Percentiles rank a stretch among this genome's conserved stretches.
Conservation (phyloP, 2,888 invertebrate species). For the Arge pagana region DNA sequence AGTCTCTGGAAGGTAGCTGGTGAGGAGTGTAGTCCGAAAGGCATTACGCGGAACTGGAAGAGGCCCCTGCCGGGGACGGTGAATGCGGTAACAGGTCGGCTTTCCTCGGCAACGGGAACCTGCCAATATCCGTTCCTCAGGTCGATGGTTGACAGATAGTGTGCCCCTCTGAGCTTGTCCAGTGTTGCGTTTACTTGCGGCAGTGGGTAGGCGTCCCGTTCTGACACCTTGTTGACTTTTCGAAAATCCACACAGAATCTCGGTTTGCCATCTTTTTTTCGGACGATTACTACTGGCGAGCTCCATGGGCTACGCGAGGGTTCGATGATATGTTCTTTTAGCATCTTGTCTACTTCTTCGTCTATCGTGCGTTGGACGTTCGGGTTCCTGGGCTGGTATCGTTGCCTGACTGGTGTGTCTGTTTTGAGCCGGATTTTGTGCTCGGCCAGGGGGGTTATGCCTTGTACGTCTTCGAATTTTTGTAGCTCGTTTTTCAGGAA, state of each 20-base stretch:
- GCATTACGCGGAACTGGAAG: conserved; percentile 30
- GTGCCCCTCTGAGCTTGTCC: not conserved
- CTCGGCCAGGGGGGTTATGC: not conserved
- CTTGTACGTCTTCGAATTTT: not conserved
- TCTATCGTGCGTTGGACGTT: not conserved
- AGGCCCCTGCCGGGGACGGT: conserved; percentile 27
- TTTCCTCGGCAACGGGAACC: conserved; percentile 29
- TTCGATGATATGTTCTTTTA: conserved; percentile 3
- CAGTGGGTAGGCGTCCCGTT: not conserved
- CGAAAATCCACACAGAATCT: conserved; percentile 31
- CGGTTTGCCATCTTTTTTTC: conserved; percentile 1
- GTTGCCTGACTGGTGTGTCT: conserved; percentile 1
- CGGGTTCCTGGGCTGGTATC: conserved; percentile 13
- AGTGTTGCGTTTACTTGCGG: not conserved
- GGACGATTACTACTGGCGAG: conserved; percentile 2
- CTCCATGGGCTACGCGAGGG: conserved; percentile 13
- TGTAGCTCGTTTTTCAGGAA: not conserved
- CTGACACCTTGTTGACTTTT: conserved; percentile 1
- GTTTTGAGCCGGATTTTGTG: conserved; percentile 7
- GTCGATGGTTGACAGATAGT: not conserved
- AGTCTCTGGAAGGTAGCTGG: conserved; percentile 6
- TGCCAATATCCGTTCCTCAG: conserved; percentile 18
- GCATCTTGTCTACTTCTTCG: not conserved
- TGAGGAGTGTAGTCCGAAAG: not conserved
- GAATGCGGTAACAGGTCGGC: conserved; percentile 30